These are phyloP conservation scores for Bacillus rossius DNA, from an alignment of 1,140 invertebrate genomes.

Conservation along the genomic window DNA sequence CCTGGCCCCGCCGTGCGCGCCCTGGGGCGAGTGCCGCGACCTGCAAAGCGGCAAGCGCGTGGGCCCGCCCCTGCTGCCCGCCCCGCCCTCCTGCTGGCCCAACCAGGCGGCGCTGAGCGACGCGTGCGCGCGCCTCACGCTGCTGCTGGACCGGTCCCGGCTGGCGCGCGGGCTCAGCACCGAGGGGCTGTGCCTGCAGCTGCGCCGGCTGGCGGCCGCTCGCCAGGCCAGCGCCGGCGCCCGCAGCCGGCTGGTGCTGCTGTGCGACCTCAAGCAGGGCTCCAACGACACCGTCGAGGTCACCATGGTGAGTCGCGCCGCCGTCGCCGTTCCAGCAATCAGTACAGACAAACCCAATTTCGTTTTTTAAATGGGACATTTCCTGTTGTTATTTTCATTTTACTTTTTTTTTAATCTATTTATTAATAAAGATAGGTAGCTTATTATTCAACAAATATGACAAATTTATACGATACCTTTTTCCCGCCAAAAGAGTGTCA, in stretches of 20 bases:
- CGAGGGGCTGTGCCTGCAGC: conserved; percentile 59
- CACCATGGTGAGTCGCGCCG: conserved; percentile 62
- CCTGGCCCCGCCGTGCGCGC: conserved; percentile 65
- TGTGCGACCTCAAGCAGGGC: conserved; percentile 73
- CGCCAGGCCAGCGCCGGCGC: conserved; percentile 48
- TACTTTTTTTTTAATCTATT: no score
- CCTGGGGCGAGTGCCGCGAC: conserved; percentile 75
- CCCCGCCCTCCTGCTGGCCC: conserved; percentile 71
- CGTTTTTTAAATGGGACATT: neutral
- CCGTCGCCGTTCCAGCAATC: neutral
- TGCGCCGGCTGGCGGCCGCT: conserved; percentile 60
- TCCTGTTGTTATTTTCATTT: neutral
- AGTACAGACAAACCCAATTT: no score
- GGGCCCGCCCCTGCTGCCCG: conserved; percentile 65
- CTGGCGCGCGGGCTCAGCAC: conserved; percentile 60
- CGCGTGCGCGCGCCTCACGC: conserved; percentile 67
- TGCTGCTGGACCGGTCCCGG: conserved; percentile 58
- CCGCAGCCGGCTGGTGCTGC: conserved; percentile 53
- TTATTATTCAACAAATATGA: no score
- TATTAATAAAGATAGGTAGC: no score
- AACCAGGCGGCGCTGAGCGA: conserved; percentile 60
- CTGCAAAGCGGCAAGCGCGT: conserved; percentile 66
- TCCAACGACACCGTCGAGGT: conserved; percentile 81
- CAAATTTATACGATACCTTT: no score
- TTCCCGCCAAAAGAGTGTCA: no score